Percentiles rank a stretch among this genome's conserved stretches.
Evolutionary conservation across 1,140 invertebrate species (phyloP).

Genomic region (Apis mellifera): DNA sequence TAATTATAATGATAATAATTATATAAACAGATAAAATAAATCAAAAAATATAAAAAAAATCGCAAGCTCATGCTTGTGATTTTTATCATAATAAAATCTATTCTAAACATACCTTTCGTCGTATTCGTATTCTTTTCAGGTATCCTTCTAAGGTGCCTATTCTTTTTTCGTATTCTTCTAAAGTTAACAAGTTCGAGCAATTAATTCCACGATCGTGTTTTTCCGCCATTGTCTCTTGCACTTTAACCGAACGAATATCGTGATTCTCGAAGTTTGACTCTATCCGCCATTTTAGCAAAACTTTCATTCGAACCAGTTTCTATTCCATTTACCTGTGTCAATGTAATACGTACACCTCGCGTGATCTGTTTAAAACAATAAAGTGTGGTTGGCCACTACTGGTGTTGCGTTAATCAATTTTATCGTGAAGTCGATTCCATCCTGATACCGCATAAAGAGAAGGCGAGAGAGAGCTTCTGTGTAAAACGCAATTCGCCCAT

Average conservation of each 20-base stretch:
- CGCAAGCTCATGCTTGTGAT: no score
- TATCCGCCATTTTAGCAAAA: neutral
- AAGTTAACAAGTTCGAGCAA: neutral
- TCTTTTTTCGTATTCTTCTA: no score
- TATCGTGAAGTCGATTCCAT: constrained; percentile 62
- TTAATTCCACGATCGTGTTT: neutral
- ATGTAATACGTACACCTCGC: constrained; percentile 2
- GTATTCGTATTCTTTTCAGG: no score
- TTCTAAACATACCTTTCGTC: neutral
- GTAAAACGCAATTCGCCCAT: constrained; percentile 42
- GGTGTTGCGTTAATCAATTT: constrained; percentile 68
- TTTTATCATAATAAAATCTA: neutral
- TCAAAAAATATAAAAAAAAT: no score
- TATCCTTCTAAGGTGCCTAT: no score
- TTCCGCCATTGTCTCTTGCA: neutral
- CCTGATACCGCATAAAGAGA: constrained; percentile 35
- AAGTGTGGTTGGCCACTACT: constrained; percentile 42
- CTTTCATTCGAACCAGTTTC: constrained; percentile 35
- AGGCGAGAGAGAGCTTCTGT: constrained; percentile 26
- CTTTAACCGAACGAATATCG: constrained; percentile 24
- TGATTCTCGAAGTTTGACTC: neutral
- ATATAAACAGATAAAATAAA: no score
- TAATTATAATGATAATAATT: no score
- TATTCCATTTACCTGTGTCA: constrained; percentile 38
- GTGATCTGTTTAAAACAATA: constrained; percentile 41